Evolutionary conservation across 2,797 vertebrate genomes (phyloP), one percentile per base, ranked within the genome.

Genomic region (Chromobotia macracanthus): DNA sequence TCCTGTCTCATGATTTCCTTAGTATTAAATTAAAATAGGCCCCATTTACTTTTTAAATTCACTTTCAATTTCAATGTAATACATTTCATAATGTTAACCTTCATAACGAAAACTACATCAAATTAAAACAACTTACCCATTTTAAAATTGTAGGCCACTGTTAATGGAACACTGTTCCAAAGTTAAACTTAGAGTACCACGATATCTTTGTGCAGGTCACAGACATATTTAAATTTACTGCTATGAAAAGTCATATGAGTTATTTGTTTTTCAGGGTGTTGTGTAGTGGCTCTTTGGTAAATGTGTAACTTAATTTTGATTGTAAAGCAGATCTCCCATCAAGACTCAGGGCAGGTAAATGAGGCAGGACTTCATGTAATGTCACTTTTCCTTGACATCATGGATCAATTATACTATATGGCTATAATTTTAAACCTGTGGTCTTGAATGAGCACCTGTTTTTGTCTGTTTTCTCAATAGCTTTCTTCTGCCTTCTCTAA

Each of bases 201-300:
- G 16, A 35, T 23, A 23, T 31, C 58, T 65, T 28, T 79, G 77
- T 79, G 77, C 77, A 46, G 77, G 77, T 44, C 60, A 79, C 77
- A 79, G 48, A 72, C 69, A 64, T 78, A 61, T 19, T 64, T 5
- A 64, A 15, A 53, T 19, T 51, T 46, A n/a, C 31, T 25, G 38
- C 19, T 41, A 63, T 41, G 4, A 64, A 35, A 12, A 31, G 31
- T 65, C 31, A 12, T n/a, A n/a, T 7, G 9, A 11, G n/a, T 48
- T 56, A 50, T 31, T 31, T 31, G 16, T n/a, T 64, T 12, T 8
- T 41, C 2, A 56, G 16, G 7, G 60, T 25, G 1, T 60, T 28
- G 56, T 66, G 31, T 69, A 8, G 28, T 18, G 13, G 23, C 55
- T 23, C 10, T 56, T 1, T 23, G 55, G 19, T 56, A 56, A 67